phyloP scores from a whole-genome alignment of 2,113 vertebrate species.

The Fukomys damarensis region DNA sequence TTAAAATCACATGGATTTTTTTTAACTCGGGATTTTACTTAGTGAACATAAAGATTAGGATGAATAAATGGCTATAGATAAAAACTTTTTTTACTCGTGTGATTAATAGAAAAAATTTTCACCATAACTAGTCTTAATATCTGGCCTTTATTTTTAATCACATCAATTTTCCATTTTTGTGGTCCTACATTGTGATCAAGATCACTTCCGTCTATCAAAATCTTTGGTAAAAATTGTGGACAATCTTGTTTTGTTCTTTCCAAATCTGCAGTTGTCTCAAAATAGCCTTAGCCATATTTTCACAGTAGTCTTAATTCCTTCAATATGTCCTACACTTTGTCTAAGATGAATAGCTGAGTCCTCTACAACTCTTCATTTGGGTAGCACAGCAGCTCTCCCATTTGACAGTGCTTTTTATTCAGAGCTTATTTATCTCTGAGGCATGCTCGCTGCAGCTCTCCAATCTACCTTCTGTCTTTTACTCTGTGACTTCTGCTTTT shows the following conservation, averaged over 20 bases:
- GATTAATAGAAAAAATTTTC: not conserved
- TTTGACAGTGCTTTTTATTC: not conserved
- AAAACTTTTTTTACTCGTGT: not conserved
- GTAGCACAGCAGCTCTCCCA: not conserved
- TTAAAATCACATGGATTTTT: not conserved
- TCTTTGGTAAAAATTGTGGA: not conserved
- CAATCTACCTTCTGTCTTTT: not conserved
- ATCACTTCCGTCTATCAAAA: not conserved
- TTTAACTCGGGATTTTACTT: not conserved
- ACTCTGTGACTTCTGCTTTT: not conserved
- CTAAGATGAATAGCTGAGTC: not conserved
- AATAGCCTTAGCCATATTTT: slow-evolving; percentile 14
- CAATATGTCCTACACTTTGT: not conserved
- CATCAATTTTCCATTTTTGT: not conserved
- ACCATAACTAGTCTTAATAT: not conserved
- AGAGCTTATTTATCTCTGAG: not conserved
- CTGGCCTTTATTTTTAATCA: not conserved
- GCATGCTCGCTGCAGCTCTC: not conserved
- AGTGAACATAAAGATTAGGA: not conserved
- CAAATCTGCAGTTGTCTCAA: slow-evolving; percentile 18
- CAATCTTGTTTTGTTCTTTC: slow-evolving; percentile 17
- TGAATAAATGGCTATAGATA: not conserved
- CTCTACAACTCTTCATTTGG: not conserved
- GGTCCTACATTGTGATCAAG: not conserved
- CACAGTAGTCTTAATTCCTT: slow-evolving; percentile 34